Evolutionary conservation across 2,888 invertebrate species (phyloP), one percentile per base, ranked within the genome.

Genomic region (Caenorhabditis sp.): DNA sequence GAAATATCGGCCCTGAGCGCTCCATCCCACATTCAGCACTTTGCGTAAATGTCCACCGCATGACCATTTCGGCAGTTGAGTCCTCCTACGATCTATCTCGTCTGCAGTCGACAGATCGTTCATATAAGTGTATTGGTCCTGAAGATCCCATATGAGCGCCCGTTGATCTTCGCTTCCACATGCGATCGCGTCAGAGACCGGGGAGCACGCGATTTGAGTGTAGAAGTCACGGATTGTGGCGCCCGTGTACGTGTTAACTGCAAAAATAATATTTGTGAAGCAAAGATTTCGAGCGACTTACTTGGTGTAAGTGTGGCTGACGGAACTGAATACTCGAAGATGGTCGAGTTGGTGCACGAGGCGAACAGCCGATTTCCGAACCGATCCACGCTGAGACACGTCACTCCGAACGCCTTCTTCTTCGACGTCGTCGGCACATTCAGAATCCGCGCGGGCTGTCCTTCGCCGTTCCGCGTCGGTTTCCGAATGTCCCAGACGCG

Each of bases 21-120:
- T 79, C 79, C 79, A 79, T 11, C 71, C 68, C 13, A 76, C 75
- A 41, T 71, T 75, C 30, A 55, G 45, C 6, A 79, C 79, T 26
- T 56, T 48, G 9, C 43, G 30, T 4, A 53, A n/a, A 39, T 79
- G 79, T 26, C 75, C 75, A 22, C 62, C 68, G 17, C 32, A 50
- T 0, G 75, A 46, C 56, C 59, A 78, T 45, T 32, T 37, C 2
- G 65, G 71, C 2, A 61, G 35, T 11, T 35, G 37, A 15, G 61
- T 43, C 8, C 65, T 11, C 27, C 68, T 39, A 46, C 48, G 53
- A 4, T 68, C 62, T 35, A 66, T 46, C 9, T 74, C 62, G 11
- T 75, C 52, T 2, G 61, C 43, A 24, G 58, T 37, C 8, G 15
- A 30, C 17, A 20, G 3, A 46, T 76, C 70, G 30, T 70, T 76